Conservation (phyloP, 2,797 vertebrate species). For the Geotrypetes seraphini region DNA sequence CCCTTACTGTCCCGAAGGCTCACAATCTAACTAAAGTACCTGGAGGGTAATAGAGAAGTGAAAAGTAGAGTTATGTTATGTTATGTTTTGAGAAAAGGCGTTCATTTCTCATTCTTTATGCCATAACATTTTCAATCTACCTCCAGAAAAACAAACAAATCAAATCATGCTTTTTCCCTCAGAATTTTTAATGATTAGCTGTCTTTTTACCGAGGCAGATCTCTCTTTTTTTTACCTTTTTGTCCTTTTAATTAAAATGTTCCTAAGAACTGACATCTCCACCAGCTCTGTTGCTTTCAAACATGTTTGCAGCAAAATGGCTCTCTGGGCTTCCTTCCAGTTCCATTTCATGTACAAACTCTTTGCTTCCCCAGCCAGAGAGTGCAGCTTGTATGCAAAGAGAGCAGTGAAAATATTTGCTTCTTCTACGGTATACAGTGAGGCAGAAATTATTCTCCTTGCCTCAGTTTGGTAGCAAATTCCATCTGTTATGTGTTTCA, state of each 20-base stretch:
- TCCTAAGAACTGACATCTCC: conserved; percentile 3
- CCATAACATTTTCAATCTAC: too few relatives aligned
- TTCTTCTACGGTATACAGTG: not conserved
- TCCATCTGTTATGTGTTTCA: not conserved
- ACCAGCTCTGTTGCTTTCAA: not conserved
- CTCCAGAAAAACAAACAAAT: conserved; percentile 16
- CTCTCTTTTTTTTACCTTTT: conserved; percentile 12
- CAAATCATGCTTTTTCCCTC: too few relatives aligned
- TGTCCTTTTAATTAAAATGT: conserved; percentile 22
- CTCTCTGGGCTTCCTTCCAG: not conserved
- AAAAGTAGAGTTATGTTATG: too few relatives aligned
- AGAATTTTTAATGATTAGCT: too few relatives aligned
- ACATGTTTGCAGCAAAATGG: not conserved
- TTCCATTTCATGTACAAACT: not conserved
- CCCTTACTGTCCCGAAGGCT: too few relatives aligned
- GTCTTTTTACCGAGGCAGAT: conserved; percentile 11
- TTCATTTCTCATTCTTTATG: too few relatives aligned
- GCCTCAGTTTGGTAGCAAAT: not conserved
- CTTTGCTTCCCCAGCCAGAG: too few relatives aligned
- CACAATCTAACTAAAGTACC: too few relatives aligned
- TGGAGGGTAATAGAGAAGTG: too few relatives aligned
- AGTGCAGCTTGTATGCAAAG: too few relatives aligned
- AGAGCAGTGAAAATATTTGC: not conserved
- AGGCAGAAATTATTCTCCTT: not conserved
- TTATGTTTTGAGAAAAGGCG: too few relatives aligned